Conservation (phyloP, 1,140 invertebrate species). For the Drosophila insularis region DNA sequence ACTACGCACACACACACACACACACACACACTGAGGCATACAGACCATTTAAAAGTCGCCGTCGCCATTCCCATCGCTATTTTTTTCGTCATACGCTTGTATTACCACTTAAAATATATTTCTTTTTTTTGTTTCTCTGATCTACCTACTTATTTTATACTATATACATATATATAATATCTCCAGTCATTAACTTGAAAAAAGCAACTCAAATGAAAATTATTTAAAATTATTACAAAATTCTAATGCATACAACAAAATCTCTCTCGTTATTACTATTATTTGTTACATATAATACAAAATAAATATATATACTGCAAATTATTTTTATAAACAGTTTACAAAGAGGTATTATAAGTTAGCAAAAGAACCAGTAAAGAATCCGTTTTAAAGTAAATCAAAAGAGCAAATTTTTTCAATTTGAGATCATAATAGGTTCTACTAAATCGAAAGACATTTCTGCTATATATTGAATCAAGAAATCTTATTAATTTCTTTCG, state of each 20-base stretch:
- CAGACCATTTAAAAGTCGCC: slow-evolving; percentile 29
- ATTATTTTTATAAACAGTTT: slow-evolving; percentile 16
- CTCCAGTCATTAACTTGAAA: slow-evolving; percentile 82
- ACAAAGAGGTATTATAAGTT: neutral
- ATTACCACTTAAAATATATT: slow-evolving; percentile 54
- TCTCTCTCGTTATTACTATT: slow-evolving; percentile 5
- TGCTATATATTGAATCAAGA: too few species aligned
- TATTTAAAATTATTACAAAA: slow-evolving; percentile 67
- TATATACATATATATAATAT: slow-evolving; percentile 47
- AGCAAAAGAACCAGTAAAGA: neutral
- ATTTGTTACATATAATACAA: slow-evolving; percentile 29
- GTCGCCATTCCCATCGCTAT: slow-evolving; percentile 51
- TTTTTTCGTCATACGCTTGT: slow-evolving; percentile 62
- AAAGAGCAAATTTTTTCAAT: too few species aligned
- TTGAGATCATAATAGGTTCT: too few species aligned
- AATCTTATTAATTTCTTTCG: too few species aligned
- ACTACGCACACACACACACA: slow-evolving; percentile 10
- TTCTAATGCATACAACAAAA: slow-evolving; percentile 57
- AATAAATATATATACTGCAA: slow-evolving; percentile 45
- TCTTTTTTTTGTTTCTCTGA: slow-evolving; percentile 30
- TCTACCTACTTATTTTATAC: slow-evolving; percentile 53
- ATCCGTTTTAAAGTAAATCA: too few species aligned
- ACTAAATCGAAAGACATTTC: too few species aligned
- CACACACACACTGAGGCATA: slow-evolving; percentile 33
- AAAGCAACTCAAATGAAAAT: slow-evolving; percentile 31